Evolutionary conservation across 2,797 vertebrate genomes (phyloP).

Genomic region (Ispidina lecontei): DNA sequence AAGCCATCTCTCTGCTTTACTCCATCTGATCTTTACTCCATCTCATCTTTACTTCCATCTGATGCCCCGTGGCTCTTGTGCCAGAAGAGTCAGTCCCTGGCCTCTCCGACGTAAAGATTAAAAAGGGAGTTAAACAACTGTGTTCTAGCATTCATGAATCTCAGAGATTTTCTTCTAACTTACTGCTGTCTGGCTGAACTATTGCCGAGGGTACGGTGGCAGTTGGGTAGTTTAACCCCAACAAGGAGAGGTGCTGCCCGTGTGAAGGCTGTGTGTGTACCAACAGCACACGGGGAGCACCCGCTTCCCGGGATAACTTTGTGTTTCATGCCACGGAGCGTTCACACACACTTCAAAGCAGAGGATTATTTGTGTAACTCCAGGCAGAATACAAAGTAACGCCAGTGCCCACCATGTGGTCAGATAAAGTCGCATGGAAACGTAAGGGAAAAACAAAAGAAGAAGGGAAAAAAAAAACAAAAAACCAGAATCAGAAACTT

Average conservation of each 20-base stretch:
- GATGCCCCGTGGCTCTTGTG: neutral
- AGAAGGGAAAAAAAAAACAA: neutral
- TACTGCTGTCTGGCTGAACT: neutral
- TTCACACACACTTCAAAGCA: neutral
- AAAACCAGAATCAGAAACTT: neutral
- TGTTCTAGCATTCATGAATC: neutral
- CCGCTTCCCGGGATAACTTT: neutral
- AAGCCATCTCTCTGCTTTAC: neutral
- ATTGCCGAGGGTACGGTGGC: neutral
- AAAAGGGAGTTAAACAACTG: neutral
- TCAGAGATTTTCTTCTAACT: neutral
- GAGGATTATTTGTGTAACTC: neutral
- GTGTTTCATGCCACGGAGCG: neutral
- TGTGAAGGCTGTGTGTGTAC: fast-evolving
- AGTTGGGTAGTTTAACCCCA: neutral
- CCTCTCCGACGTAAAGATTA: neutral
- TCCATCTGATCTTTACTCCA: no score
- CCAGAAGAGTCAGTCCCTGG: neutral
- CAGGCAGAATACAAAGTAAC: neutral
- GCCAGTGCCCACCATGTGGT: neutral
- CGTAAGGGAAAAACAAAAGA: fast-evolving
- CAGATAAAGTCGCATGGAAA: neutral
- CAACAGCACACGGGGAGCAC: neutral
- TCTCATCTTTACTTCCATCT: neutral
- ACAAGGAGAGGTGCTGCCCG: neutral